Base-by-base conservation (phyloP, 2,113 vertebrate species). In the Serinus canaria region DNA sequence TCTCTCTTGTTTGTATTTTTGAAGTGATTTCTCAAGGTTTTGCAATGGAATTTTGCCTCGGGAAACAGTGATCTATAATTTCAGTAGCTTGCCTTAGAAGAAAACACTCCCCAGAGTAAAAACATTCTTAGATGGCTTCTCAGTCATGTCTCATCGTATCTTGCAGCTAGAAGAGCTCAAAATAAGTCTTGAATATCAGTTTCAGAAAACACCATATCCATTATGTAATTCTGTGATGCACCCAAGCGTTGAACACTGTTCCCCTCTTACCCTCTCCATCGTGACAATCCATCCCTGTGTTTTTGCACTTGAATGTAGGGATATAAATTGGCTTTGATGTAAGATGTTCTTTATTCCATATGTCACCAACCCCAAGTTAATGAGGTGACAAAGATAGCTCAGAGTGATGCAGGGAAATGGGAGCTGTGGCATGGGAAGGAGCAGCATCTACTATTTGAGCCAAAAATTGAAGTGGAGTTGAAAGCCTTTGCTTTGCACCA, bases 1-100 rank as follows among this genome's bases (percentile, higher is more conserved):
- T 67, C 46, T 91, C 70, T 92, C 86, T 62, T 62, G 39, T 84
- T 95, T 83, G 56, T 86, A 59, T 92, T 96, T 95, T 92, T 84
- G 43, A 95, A 93, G 64, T 33, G 33, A 92, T 94, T 96, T 96
- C 95, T 94, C 76, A 95, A 94, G 55, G n/a, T 90, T 96, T 90
- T 93, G 86, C 46, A 81, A 67, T 87, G 91, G 89, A 96, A 95
- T 94, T 95, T 94, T 88, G 94, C 95, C 89, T 84, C 6, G 0
- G 94, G 95, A 90, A 93, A 55, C 30, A 75, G 30, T n/a, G 43
- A 78, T 92, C 76, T 86, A 83, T 81, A 77, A 81, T 97, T 88
- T 95, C 82, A 79, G 70, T 75, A 64, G 44, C 83, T 86, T 87
- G 81, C 56, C 80, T 93, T 70, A 87, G 83, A 83, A 92, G 67